Base-by-base conservation (phyloP, 2,888 invertebrate genomes). In the Eupithecia subumbrata region DNA sequence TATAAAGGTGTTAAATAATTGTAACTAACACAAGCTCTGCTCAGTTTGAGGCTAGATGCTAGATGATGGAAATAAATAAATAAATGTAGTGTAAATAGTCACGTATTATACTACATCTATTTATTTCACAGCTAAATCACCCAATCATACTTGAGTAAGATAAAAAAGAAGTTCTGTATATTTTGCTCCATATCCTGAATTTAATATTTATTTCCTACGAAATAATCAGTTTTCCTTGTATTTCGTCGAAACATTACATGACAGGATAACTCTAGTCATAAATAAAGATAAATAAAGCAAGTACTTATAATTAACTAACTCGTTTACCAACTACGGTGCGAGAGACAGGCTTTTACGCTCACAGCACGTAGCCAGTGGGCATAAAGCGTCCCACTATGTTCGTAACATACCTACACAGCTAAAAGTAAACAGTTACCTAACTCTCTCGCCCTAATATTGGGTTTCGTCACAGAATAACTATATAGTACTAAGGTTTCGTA, bases 251-350 rank as follows among this genome's bases (percentile, higher is more conserved):
- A 56, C 11, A 56, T 4, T 12, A 60, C 60, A 60, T 25, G 60
- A 60, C 60, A 3, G 25, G 12, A 25, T 60, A 5, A 25, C 60
- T 60, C 60, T 60, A 12, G 22, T 22, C 60, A 5, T 60, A 60
- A 60, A 22, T 90, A 88, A 83, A 87, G 89, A 90, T 92, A 88
- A 91, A 91, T 91, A 88, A 88, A 89, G 84, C 91, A 89, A 91
- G 89, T 90, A 89, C 86, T 87, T 87, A 88, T 88, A 90, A 88
- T 86, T 60, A 88, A 83, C 82, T 83, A 72, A 78, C 80, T 78
- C 60, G 25, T 60, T 60, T 74, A 75, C 80, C 37, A 74, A 75
- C 79, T 60, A 60, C 25, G 56, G 73, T 86, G 82, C 60, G 43
- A 64, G 56, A 22, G 60, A 64, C 40, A 77, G 79, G 82, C 77